phyloP scores from a whole-genome alignment of 2,113 vertebrate genomes.

The Pelusios castaneus region DNA sequence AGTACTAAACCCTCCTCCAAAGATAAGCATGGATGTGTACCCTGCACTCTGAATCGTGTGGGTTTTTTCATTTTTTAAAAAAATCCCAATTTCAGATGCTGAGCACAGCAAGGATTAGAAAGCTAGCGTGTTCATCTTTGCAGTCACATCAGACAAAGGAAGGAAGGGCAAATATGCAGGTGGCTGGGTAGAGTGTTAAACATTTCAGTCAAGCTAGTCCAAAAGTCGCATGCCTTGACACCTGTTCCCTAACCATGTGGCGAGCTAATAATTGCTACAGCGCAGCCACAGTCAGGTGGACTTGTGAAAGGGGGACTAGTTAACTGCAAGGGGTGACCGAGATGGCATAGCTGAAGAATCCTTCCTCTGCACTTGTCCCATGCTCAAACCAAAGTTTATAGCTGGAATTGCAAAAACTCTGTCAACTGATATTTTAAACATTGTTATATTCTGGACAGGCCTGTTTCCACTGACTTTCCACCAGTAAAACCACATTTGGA shows the following conservation, averaged over 20 bases:
- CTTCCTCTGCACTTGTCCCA: not conserved
- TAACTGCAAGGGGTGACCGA: not conserved
- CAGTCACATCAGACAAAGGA: not conserved
- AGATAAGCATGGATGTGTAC: accelerated
- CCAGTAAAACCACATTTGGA: not conserved
- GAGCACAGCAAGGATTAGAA: not conserved
- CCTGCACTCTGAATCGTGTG: not conserved
- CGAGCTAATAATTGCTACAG: not conserved
- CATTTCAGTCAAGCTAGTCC: not conserved
- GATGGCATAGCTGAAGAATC: not conserved
- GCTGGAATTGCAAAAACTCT: not conserved
- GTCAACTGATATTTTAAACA: not conserved
- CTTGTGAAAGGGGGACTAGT: not conserved
- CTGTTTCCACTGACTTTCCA: slow-evolving; percentile 2
- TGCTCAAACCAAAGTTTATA: accelerated
- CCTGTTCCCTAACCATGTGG: not conserved
- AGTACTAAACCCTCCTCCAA: accelerated
- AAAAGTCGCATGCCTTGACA: not conserved
- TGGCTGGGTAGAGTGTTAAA: not conserved
- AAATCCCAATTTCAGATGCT: not conserved
- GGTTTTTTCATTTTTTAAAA: not conserved
- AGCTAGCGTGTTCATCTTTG: accelerated
- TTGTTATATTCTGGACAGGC: not conserved
- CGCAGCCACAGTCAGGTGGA: not conserved
- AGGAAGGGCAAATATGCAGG: accelerated